Evolutionary conservation across 2,888 invertebrate species (phyloP), one percentile per base, ranked within the genome.

Genomic region (Drosophila meridionalis): DNA sequence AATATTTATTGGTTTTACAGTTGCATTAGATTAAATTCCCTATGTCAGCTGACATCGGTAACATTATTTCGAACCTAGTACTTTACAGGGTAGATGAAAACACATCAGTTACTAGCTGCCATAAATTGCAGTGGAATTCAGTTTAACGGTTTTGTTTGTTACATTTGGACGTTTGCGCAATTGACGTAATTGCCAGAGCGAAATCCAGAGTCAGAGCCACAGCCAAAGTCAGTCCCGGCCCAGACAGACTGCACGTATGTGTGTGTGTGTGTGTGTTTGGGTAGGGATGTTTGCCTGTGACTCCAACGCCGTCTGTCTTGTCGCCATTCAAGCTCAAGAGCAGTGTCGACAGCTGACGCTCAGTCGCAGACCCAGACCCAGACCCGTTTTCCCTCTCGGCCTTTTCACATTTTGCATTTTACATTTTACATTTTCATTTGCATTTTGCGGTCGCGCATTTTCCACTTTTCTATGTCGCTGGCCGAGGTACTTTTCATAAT

Each of bases 301-400:
- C 63, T 71, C 57, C 62, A 40, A 40, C 48, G 57, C 59, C 59
- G 55, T 30, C 58, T 73, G 71, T 65, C 79, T 77, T 65, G 60
- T 70, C 63, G 72, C 48, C 74, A 76, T 87, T 87, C 88, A 90
- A 90, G 90, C 90, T 87, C 89, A 90, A 87, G 90, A 90, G 87
- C 90, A 81, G 58, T 69, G 79, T 43, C 74, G 77, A 72, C 81
- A 69, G 70, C 83, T 73, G 76, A 68, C 74, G 67, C 45, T 68
- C 50, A 55, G 56, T 52, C 55, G 38, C 43, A 68, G 67, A 60
- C 53, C 73, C 77, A 68, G 67, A 65, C 53, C 77, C 80, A 80
- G 81, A 72, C 75, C 75, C 69, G 78, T 80, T 76, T 77, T 73
- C 63, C 48, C 48, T 67, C 71, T 76, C 69, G 60, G 86, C 80